Percentiles rank a stretch among this genome's conserved stretches.
Conservation (phyloP, 1,140 invertebrate genomes). For the Oscheius sp. region DNA sequence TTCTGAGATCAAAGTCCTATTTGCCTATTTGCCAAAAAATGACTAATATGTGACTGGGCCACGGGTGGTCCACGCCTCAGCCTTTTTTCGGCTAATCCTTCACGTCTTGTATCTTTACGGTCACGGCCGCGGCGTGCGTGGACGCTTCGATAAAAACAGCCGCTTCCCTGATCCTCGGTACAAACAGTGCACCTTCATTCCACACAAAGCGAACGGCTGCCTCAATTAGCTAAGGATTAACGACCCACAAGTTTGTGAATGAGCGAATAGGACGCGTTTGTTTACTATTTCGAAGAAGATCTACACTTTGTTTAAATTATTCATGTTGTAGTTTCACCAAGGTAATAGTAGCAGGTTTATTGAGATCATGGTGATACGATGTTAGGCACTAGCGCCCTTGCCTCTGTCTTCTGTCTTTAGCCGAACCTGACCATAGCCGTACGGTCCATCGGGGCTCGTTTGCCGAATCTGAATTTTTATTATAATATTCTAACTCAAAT, state of each 20-base stretch:
- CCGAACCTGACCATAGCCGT: slow-evolving; percentile 33
- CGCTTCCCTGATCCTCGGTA: slow-evolving; percentile 6
- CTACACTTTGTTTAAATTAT: background rate
- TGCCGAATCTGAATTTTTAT: slow-evolving; percentile 22
- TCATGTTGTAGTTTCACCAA: background rate
- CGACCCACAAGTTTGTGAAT: too few relatives aligned
- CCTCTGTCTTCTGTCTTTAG: background rate
- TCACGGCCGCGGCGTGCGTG: background rate
- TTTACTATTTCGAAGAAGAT: background rate
- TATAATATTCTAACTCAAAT: background rate
- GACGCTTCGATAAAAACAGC: background rate
- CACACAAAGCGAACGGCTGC: slow-evolving; percentile 5
- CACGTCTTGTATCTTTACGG: background rate
- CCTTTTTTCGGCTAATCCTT: background rate
- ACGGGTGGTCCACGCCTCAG: too few relatives aligned
- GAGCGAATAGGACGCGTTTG: too few relatives aligned
- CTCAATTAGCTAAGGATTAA: too few relatives aligned
- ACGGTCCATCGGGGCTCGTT: slow-evolving; percentile 33
- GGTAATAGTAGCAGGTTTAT: background rate
- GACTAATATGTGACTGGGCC: too few relatives aligned
- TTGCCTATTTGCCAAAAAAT: too few relatives aligned
- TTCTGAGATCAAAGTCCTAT: too few relatives aligned
- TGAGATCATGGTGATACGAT: background rate
- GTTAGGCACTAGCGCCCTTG: background rate
- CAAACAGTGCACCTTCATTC: slow-evolving; percentile 1